These are phyloP conservation scores for Cygnus olor DNA, from an alignment of 2,797 vertebrate genomes.

Conservation along the genomic window DNA sequence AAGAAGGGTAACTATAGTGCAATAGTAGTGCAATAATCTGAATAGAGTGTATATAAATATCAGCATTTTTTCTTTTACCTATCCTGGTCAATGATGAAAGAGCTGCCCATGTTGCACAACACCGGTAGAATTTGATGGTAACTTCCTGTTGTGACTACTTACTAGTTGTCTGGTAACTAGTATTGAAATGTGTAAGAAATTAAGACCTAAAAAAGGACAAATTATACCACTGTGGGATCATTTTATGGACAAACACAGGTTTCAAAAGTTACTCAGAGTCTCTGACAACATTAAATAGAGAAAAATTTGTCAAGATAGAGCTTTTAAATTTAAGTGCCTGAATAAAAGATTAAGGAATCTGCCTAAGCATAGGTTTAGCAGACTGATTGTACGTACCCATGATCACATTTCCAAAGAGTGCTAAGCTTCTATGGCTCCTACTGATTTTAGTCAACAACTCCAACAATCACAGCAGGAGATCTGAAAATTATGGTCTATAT, in stretches of 20 bases:
- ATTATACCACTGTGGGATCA: background rate
- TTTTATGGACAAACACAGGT: background rate
- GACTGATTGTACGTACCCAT: background rate
- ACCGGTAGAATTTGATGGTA: background rate
- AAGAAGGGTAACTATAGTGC: background rate
- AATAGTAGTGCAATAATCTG: background rate
- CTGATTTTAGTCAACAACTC: background rate
- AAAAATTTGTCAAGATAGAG: background rate
- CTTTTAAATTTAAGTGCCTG: background rate
- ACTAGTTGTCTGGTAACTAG: background rate
- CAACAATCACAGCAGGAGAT: background rate
- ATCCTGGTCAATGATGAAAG: background rate
- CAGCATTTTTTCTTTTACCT: background rate
- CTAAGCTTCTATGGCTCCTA: background rate
- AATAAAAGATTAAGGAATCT: background rate
- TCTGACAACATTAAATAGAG: background rate
- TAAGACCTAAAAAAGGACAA: background rate
- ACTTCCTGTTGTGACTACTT: background rate
- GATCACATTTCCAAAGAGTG: background rate
- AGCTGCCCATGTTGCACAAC: background rate
- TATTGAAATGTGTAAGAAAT: background rate
- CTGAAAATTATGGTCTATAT: slow-evolving; percentile 3
- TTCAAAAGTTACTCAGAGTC: background rate
- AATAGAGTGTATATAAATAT: background rate
- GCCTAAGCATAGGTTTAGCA: background rate